Conservation (phyloP, 2,113 vertebrate species). For the Phaetusa simplex region DNA sequence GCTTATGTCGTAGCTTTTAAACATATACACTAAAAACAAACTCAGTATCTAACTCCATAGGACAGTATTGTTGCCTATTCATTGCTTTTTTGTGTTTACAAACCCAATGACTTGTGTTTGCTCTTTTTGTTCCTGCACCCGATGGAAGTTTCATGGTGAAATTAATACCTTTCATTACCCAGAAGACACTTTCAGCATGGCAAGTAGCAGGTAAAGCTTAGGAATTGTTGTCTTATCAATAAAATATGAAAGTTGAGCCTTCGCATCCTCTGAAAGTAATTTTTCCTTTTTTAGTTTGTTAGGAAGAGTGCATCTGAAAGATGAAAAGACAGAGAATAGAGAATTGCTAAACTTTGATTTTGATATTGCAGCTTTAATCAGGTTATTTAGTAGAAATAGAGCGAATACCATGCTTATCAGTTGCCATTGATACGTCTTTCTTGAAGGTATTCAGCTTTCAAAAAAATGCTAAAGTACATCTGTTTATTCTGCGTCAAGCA, state of each 20-base stretch:
- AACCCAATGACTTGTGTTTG: not conserved
- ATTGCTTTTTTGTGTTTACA: not conserved
- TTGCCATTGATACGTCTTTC: not conserved
- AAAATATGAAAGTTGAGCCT: not conserved
- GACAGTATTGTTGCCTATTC: not conserved
- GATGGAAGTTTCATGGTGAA: not conserved
- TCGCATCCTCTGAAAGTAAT: not conserved
- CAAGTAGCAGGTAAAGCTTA: not conserved
- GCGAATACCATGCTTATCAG: not conserved
- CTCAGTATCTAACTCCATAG: not conserved
- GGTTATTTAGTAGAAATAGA: not conserved
- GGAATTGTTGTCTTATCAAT: not conserved
- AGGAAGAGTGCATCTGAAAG: not conserved
- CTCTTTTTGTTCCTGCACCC: not conserved
- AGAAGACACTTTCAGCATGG: not conserved
- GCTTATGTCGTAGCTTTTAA: not conserved
- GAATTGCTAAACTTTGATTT: not conserved
- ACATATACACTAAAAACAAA: not conserved
- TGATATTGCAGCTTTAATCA: not conserved
- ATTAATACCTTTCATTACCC: not conserved
- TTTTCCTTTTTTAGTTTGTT: not conserved
- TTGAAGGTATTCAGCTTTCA: not conserved
- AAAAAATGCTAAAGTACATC: not conserved
- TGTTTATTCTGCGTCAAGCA: not conserved
- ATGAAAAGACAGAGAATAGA: not conserved